Evolutionary conservation across 2,113 vertebrate genomes (phyloP).

Genomic region (Serinus canaria): DNA sequence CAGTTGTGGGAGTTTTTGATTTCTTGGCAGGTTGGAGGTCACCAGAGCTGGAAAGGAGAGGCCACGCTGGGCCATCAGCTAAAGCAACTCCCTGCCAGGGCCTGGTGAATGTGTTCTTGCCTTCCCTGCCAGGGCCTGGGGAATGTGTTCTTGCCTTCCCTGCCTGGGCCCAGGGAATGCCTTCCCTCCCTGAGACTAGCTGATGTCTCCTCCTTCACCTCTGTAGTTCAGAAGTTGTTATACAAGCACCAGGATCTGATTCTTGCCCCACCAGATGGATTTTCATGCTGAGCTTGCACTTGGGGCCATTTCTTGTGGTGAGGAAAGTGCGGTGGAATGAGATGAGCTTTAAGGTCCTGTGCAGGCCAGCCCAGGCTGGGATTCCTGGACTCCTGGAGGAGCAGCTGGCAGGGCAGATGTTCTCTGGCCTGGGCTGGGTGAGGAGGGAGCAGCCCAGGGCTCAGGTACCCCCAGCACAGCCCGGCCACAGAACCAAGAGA

Average conservation of each 20-base stretch:
- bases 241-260: background rate
- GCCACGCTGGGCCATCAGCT: accelerated
- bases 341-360: background rate
- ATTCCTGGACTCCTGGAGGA: background rate
- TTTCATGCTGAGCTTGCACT: background rate
- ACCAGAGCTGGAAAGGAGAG: background rate
- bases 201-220: background rate
- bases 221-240: background rate
- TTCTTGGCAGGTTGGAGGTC: background rate
- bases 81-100: background rate
- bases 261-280: background rate
- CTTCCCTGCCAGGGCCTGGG: background rate
- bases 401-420: background rate
- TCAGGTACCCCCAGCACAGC: background rate
- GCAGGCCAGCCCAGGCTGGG: background rate
- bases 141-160: background rate
- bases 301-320: background rate
- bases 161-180: background rate
- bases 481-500: background rate
- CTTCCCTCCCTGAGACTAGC: too few species aligned
- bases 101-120: background rate
- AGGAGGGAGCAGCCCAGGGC: background rate
- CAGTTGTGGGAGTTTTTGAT: background rate
- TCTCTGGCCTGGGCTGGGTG: background rate
- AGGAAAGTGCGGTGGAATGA: background rate